phyloP scores from a whole-genome alignment of 2,113 vertebrate genomes.

The Erpornis zantholeuca region DNA sequence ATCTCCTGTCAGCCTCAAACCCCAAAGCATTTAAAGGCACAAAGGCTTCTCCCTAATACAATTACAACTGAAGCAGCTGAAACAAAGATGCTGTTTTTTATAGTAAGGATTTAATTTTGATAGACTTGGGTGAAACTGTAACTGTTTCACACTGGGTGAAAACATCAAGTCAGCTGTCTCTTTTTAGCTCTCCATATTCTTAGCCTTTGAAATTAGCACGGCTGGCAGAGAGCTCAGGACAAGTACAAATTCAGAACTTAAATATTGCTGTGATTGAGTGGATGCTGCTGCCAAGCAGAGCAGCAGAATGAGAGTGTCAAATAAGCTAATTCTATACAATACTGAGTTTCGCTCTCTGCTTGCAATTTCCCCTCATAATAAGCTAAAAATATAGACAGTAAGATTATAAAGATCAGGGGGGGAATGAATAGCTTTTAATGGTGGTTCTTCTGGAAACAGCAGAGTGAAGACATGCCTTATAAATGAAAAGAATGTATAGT shows the following conservation, averaged over 20 bases:
- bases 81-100: slow-evolving; percentile 13
- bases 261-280: background rate
- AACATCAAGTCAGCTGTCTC: slow-evolving; percentile 1
- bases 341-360: background rate
- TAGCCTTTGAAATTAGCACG: slow-evolving; percentile 7
- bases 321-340: background rate
- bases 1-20: background rate
- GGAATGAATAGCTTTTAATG: background rate
- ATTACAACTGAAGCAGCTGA: background rate
- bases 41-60: background rate
- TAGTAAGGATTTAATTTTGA: background rate
- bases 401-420: background rate
- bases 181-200: background rate
- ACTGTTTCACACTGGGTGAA: slow-evolving; percentile 14
- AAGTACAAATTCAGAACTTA: background rate
- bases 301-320: background rate
- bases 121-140: slow-evolving; percentile 35
- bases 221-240: background rate
- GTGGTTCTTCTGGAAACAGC: background rate
- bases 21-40: background rate
- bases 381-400: background rate
- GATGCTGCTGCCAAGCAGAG: background rate
- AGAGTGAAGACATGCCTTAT: background rate
- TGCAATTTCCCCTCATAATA: background rate
- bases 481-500: background rate